These are phyloP conservation scores for Tetragonula clypearis DNA, from an alignment of 1,140 invertebrate genomes.

Conservation along the genomic window DNA sequence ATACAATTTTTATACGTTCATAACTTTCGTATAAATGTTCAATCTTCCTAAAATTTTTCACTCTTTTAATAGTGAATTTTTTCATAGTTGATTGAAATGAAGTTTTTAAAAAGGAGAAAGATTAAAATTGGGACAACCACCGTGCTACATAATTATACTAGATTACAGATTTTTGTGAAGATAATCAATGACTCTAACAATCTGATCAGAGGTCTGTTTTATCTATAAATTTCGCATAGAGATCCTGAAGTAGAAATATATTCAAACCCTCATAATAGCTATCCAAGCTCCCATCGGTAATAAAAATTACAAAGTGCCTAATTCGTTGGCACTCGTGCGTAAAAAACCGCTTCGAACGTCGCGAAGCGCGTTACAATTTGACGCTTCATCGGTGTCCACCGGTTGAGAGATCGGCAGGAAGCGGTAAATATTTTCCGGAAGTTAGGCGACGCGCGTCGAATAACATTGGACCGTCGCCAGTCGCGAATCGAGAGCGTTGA, in stretches of 20 bases:
- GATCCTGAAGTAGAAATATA: no score
- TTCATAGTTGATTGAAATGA: background rate
- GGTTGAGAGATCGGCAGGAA: conserved; percentile 59
- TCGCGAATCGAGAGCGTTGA: conserved; percentile 70
- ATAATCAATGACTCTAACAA: no score
- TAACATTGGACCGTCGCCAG: conserved; percentile 71
- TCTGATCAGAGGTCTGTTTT: no score
- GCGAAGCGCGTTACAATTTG: background rate
- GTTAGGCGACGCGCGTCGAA: conserved; percentile 59
- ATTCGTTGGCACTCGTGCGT: background rate
- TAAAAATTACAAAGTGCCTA: background rate
- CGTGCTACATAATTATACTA: no score
- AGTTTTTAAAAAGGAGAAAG: background rate
- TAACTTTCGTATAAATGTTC: no score
- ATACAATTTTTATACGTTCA: no score
- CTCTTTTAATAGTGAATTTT: background rate
- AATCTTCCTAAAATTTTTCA: no score
- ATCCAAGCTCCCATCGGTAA: background rate
- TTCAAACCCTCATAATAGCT: no score
- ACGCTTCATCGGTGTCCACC: conserved; percentile 18
- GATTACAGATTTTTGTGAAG: no score
- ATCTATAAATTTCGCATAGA: no score
- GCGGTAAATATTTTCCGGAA: conserved; percentile 71
- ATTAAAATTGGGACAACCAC: background rate
- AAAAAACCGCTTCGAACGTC: background rate